Evolutionary conservation across 2,888 invertebrate genomes (phyloP).

Genomic region (Coenonympha glycerion): DNA sequence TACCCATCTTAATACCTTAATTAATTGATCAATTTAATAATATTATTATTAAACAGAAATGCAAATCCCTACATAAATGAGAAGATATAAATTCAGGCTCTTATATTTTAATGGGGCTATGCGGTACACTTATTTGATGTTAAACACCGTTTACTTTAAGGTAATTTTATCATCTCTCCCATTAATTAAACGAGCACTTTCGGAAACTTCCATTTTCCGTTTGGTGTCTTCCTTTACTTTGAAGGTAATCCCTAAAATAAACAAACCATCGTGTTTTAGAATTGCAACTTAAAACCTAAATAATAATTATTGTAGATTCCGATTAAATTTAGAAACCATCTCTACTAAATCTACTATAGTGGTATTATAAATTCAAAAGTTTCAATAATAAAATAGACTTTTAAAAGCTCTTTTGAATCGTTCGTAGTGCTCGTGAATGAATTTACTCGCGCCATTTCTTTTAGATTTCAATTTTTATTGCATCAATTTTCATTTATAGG

Average conservation of each 20-base stretch:
- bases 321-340: too few species aligned
- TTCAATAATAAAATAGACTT: too few species aligned
- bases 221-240: neutral
- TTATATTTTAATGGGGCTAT: neutral
- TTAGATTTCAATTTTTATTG: too few species aligned
- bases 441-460: too few species aligned
- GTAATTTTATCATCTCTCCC: neutral
- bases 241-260: neutral
- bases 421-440: too few species aligned
- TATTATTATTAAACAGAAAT: neutral
- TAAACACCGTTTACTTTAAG: neutral
- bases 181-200: neutral
- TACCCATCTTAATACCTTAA: neutral
- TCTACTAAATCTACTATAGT: too few species aligned
- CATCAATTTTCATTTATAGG: too few species aligned
- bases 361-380: too few species aligned
- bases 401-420: too few species aligned
- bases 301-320: too few species aligned
- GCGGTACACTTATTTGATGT: conserved; percentile 1
- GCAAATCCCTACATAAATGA: neutral
- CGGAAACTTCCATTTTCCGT: neutral
- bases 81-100: neutral
- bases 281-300: too few species aligned
- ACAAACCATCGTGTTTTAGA: neutral
- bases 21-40: neutral